Evolutionary conservation across 1,140 invertebrate genomes (phyloP).

Genomic region (Mamestra configurata): DNA sequence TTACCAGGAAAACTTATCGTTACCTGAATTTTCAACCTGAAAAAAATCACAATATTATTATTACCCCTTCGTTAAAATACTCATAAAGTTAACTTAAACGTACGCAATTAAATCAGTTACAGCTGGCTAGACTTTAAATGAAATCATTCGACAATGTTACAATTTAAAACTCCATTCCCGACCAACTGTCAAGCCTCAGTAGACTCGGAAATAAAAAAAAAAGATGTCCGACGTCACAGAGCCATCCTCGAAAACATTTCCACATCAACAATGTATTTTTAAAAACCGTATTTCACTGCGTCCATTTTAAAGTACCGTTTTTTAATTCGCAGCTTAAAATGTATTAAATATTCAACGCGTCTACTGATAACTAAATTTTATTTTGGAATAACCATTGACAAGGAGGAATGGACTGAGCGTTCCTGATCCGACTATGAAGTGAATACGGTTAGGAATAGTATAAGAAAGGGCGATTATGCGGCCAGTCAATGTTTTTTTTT

Average conservation of each 20-base stretch:
- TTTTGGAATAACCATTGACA: neutral
- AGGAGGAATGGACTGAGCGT: too few relatives aligned
- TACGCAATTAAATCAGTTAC: conserved; percentile 1
- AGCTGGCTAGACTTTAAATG: neutral
- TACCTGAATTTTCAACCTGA: too few relatives aligned
- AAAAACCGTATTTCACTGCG: conserved; percentile 2
- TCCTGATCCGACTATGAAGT: too few relatives aligned
- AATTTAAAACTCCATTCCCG: conserved; percentile 4
- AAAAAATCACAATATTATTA: too few relatives aligned
- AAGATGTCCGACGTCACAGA: neutral
- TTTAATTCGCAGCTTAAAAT: conserved; percentile 50
- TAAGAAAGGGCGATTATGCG: too few relatives aligned
- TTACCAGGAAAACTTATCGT: too few relatives aligned
- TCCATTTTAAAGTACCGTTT: conserved; percentile 21
- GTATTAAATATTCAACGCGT: conserved; percentile 45
- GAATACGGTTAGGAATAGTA: too few relatives aligned
- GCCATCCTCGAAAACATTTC: neutral
- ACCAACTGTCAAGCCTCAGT: neutral
- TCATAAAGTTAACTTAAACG: too few relatives aligned
- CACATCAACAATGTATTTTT: conserved; percentile 17
- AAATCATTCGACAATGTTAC: conserved; percentile 13
- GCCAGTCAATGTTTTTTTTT: too few relatives aligned
- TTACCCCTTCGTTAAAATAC: too few relatives aligned
- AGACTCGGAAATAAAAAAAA: conserved; percentile 16
- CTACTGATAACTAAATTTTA: conserved; percentile 43